phyloP scores from a whole-genome alignment of 2,888 invertebrate species.

The Parnassius mnemosyne region DNA sequence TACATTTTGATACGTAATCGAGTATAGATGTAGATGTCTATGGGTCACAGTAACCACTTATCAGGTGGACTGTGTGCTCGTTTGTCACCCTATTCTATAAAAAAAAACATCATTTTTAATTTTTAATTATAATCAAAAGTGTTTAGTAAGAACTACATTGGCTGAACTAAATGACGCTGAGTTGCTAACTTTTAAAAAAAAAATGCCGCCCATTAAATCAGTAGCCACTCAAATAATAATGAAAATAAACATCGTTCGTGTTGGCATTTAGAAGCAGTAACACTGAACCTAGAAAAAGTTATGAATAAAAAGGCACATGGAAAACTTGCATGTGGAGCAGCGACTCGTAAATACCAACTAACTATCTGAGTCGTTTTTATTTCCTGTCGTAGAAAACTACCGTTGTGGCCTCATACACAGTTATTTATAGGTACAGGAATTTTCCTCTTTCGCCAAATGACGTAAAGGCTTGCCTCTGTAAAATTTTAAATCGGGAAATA shows the following conservation, averaged over 20 bases:
- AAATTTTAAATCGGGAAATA: constrained; percentile 25
- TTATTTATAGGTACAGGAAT: constrained; percentile 27
- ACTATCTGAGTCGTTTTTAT: constrained; percentile 25
- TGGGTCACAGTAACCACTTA: no score
- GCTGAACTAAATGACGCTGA: no score
- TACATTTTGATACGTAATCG: no score
- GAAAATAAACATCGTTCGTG: neutral
- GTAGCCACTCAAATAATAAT: neutral
- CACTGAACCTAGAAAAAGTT: constrained; percentile 7
- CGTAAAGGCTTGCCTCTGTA: constrained; percentile 16
- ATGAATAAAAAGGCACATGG: constrained; percentile 14
- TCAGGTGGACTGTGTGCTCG: no score
- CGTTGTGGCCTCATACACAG: constrained; percentile 21
- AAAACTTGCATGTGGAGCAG: constrained; percentile 13
- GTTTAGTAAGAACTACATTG: no score
- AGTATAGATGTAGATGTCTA: no score
- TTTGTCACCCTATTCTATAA: no score
- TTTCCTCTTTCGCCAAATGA: constrained; percentile 26
- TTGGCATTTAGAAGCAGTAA: constrained; percentile 4
- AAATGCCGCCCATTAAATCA: no score
- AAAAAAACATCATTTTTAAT: no score
- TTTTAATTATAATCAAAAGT: no score
- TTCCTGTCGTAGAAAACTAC: constrained; percentile 22
- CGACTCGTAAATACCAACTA: constrained; percentile 28
- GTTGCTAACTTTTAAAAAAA: no score